Base-by-base conservation (phyloP, 2,888 invertebrate species). In the Caprella mutica region DNA sequence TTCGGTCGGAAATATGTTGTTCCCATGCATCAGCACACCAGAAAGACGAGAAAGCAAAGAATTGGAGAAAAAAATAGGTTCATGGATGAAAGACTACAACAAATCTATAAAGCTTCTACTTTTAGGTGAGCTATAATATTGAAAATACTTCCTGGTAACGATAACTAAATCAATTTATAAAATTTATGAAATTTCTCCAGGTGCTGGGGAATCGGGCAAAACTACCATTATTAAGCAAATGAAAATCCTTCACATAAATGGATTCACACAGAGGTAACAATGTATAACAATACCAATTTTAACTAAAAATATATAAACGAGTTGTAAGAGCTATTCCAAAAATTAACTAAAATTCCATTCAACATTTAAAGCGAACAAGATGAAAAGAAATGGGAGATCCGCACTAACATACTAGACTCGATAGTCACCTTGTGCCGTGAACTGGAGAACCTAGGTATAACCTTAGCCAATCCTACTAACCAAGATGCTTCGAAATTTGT, bases 211-310 rank as follows among this genome's bases (percentile, higher is more conserved):
- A 69, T 85, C 86, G 9, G 87, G 87, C 0, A 88, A 88, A 71
- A 87, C 87, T 0, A 88, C 88, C 0, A 84, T 88, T 17, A 81
- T 87, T 24, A 88, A 88, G 69, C 88, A 88, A 72, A 88, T 88
- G 87, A 84, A 82, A 71, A 87, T 88, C 67, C 73, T 88, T 40
- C 86, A 88, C 69, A 81, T 86, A 5, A 81, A 85, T 69, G 87
- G 85, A 52, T 87, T 84, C 68, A 78, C 81, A 17, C 76, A 80
- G 17, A 78, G 79, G 86, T 86, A 76, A 76, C 77, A 75, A 33
- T 17, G n/a, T n/a, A n/a, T n/a, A n/a, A n/a, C n/a, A n/a, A n/a
- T n/a, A n/a, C n/a, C n/a, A n/a, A n/a, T n/a, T n/a, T n/a, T n/a
- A n/a, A n/a, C n/a, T n/a, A n/a, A n/a, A n/a, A n/a, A n/a, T n/a